Percentiles rank a stretch among this genome's conserved stretches.
These are phyloP conservation scores for Eudemis profundana DNA, from an alignment of 2,888 invertebrate genomes.

Conservation along the genomic window DNA sequence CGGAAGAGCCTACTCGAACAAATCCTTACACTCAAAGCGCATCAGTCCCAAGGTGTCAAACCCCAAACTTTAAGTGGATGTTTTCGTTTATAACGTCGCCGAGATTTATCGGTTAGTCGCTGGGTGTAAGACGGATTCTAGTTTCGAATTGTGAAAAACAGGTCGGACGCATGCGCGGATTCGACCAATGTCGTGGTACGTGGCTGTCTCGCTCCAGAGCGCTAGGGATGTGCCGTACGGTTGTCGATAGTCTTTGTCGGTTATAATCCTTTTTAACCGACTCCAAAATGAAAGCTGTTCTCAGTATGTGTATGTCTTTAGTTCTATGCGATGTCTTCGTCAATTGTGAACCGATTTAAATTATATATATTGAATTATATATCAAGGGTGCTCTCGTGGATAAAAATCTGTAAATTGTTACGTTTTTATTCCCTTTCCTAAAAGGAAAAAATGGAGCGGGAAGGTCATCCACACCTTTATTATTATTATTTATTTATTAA, in stretches of 20 bases:
- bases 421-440: no score
- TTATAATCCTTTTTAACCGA: no score
- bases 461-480: no score
- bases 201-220: conserved; percentile 56
- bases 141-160: conserved; percentile 72
- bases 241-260: conserved; percentile 47
- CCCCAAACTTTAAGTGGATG: conserved; percentile 50
- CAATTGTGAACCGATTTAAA: no score
- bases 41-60: conserved; percentile 31
- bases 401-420: no score
- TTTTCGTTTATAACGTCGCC: conserved; percentile 59
- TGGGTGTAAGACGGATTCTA: conserved; percentile 63
- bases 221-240: conserved; percentile 52
- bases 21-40: conserved; percentile 20
- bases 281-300: no score
- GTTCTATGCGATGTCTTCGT: no score
- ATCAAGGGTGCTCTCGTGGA: no score
- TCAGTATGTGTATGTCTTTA: no score
- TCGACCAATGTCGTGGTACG: conserved; percentile 69
- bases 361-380: no score
- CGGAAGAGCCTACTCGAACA: neutral
- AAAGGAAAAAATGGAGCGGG: no score
- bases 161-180: conserved; percentile 67
- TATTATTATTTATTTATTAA: no score
- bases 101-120: conserved; percentile 67